Percentiles rank a stretch among this genome's conserved stretches.
Conservation (phyloP, 2,797 vertebrate species). For the Xenentodon cancila region DNA sequence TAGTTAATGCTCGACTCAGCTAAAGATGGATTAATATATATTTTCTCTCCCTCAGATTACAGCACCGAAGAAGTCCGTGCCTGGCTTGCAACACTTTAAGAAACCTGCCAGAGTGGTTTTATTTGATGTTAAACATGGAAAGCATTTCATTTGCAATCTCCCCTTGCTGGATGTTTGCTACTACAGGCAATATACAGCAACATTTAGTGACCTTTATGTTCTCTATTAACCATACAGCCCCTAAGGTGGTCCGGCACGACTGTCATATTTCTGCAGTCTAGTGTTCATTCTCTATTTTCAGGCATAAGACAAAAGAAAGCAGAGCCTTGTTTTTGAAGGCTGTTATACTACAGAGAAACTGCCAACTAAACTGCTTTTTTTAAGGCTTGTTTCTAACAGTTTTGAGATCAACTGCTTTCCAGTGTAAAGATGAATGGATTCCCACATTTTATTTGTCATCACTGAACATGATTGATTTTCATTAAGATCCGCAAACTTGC, state of each 20-base stretch:
- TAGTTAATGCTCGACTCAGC: conserved; percentile 20
- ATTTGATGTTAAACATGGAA: conserved; percentile 36
- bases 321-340: conserved; percentile 11
- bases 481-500: conserved; percentile 8
- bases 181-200: conserved; percentile 27
- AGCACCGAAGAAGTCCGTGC: conserved; percentile 2
- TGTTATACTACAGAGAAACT: conserved; percentile 6
- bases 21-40: conserved; percentile 31
- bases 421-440: neutral
- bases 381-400: too few species aligned
- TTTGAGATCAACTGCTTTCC: neutral
- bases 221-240: conserved; percentile 23
- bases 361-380: neutral
- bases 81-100: conserved; percentile 14
- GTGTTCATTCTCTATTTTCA: conserved; percentile 35
- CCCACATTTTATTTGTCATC: neutral
- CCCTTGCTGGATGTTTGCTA: conserved; percentile 18
- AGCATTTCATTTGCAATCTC: conserved; percentile 27
- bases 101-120: conserved; percentile 23
- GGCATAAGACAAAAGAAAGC: conserved; percentile 8
- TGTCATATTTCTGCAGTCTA: conserved; percentile 17
- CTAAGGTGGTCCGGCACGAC: conserved; percentile 31
- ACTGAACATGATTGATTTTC: neutral
- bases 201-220: conserved; percentile 54
- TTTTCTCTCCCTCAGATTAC: conserved; percentile 17